Base-by-base conservation (phyloP, 2,797 vertebrate genomes). In the Ispidina picta region DNA sequence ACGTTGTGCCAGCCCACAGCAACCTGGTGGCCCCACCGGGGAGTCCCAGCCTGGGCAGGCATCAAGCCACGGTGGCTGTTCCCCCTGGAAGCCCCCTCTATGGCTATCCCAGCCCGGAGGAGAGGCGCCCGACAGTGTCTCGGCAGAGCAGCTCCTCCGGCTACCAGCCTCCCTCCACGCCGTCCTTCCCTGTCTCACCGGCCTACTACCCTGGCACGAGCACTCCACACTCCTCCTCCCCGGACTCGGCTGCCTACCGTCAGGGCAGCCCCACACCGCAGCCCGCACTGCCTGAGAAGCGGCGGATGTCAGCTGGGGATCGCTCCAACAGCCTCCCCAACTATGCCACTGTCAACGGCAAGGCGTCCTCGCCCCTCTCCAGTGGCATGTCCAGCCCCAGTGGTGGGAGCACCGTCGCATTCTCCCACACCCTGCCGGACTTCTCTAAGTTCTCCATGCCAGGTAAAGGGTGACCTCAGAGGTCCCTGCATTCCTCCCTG, bases 381-480 rank as follows among this genome's bases (percentile, higher is more conserved):
- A 98, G 98, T 0, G 98, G 98, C 83, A 97, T 98, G 97, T 97
- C 97, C 90, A 98, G 98, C 76, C 98, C 97, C 76, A 97, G 97
- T 0, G 92, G 96, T 0, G 97, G 97, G 11, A 98, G 98, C 10
- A 94, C 97, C 3, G 97, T 98, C 15, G 66, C 98, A 23, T 99
- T 99, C 97, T 99, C 99, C 51, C 98, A 99, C 94, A 99, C 99
- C 5, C 98, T 99, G 49, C 99, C 99, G 0, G 99, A 99, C 97
- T 99, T 99, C 97, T 99, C 99, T 94, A 99, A 98, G 95, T 98
- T 99, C 94, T 98, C 98, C 77, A 98, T 99, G 98, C 97, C 98
- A 55, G 99, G 99, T 99, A 97, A 95, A 97, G 43, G 58, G 60
- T 83, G 52, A 54, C 22, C 14, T 60, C 0, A 3, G 59, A 66